Base-by-base conservation (phyloP, 2,888 invertebrate species). In the Eubasilissa splendida region DNA sequence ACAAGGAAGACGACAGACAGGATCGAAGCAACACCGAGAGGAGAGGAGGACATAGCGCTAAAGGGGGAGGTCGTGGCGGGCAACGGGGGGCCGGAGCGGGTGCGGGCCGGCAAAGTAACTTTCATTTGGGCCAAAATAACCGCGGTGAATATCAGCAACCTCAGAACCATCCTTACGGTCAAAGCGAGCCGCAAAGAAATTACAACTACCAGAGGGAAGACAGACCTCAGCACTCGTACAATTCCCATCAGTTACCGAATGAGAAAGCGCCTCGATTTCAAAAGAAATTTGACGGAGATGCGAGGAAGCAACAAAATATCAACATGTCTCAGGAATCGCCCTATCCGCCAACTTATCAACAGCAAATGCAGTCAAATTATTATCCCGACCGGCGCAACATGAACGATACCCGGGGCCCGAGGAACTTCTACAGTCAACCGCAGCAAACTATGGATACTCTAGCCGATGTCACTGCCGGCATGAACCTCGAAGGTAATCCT, bases 211-310 rank as follows among this genome's bases (percentile, higher is more conserved):
- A 58, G 74, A 82, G 68, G 80, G 84, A 73, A 50, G 85, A 82
- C 81, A 82, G 81, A 56, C 80, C 79, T 5, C 83, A 83, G 82
- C 84, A 85, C 70, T 78, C 79, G 1, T 89, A 84, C 58, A 82
- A 80, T 52, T 81, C 82, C 9, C 82, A 82, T 76, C 80, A 80
- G 11, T 79, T 80, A 70, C 84, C 89, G 82, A 89, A 87, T 81
- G 91, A 91, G 85, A 93, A 92, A 85, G 92, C 93, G 33, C 93
- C 93, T 4, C 87, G 93, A 80, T 93, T 93, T 86, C 93, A 93
- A 85, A 91, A 89, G 84, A 92, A 91, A 84, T 85, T 89, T 54
- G 91, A 91, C 70, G 90, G 90, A 83, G 89, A 89, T 84, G 88
- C 89, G 82, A 90, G 89, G 84, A 89, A 89, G 71, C 84, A 84